Evolutionary conservation across 2,888 invertebrate genomes (phyloP).

Genomic region (Venusia cambrica): DNA sequence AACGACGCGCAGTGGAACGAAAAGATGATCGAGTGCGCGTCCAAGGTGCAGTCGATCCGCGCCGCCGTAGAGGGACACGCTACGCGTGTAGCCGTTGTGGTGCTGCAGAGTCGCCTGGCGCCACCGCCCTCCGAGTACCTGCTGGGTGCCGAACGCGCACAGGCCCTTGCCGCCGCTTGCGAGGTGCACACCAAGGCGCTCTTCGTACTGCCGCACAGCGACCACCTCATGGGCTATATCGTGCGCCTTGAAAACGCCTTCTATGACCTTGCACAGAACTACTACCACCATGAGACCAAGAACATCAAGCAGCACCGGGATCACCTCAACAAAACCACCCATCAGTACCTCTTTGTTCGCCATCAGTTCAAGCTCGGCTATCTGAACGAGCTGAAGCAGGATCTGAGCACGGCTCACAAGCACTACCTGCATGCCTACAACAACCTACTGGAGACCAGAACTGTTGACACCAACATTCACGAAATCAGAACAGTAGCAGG

Average conservation of each 20-base stretch:
- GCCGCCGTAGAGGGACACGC: conserved; percentile 86
- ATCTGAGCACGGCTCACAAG: conserved; percentile 91
- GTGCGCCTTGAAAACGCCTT: conserved; percentile 95
- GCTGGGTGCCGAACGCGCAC: conserved; percentile 93
- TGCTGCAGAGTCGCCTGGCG: conserved; percentile 92
- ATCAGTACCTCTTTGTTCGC: conserved; percentile 95
- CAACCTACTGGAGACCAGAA: conserved; percentile 92
- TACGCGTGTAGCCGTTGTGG: conserved; percentile 91
- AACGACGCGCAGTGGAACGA: conserved; percentile 97
- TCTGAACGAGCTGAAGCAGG: conserved; percentile 95
- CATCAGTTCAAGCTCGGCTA: conserved; percentile 99
- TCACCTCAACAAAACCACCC: conserved; percentile 93
- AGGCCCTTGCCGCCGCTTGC: conserved; percentile 94
- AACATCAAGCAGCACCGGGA: conserved; percentile 94
- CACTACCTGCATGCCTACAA: conserved; percentile 95
- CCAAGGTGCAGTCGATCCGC: conserved; percentile 91
- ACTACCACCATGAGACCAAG: conserved; percentile 94
- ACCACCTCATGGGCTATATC: conserved; percentile 89
- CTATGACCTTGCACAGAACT: conserved; percentile 94
- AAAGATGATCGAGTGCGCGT: conserved; percentile 96
- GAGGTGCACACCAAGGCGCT: conserved; percentile 95
- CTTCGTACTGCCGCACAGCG: conserved; percentile 94
- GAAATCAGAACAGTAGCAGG: conserved; percentile 98
- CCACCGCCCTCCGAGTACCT: conserved; percentile 90
- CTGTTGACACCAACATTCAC: conserved; percentile 93